A percentile compares a stretch with the other conserved stretches of the same genome.
Conservation (phyloP, 2,888 invertebrate genomes). For the Macrosoma leucophasiata region DNA sequence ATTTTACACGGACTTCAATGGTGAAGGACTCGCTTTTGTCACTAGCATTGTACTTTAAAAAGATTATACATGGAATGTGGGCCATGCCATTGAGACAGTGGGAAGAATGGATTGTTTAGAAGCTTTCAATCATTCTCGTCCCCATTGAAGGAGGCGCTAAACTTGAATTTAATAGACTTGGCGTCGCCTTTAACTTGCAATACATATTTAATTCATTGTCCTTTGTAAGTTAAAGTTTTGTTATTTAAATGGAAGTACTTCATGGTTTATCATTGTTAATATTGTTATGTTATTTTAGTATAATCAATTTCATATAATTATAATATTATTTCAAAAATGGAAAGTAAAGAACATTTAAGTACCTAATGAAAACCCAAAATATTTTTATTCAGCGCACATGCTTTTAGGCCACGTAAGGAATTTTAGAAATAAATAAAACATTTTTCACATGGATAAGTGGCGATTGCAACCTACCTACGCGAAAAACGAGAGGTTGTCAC, state of each 20-base stretch:
- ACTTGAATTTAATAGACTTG: slow-evolving; percentile 71
- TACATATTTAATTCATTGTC: slow-evolving; percentile 55
- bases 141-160: slow-evolving; percentile 69
- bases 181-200: slow-evolving; percentile 63
- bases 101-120: slow-evolving; percentile 64
- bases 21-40: slow-evolving; percentile 55
- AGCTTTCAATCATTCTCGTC: slow-evolving; percentile 69
- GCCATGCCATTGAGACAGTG: slow-evolving; percentile 59
- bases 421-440: too few species aligned
- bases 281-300: not conserved
- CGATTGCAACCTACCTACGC: too few species aligned
- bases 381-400: too few species aligned
- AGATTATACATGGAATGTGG: slow-evolving; percentile 66
- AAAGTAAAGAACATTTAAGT: too few species aligned
- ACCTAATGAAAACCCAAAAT: too few species aligned
- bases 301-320: too few species aligned
- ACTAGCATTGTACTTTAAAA: slow-evolving; percentile 57
- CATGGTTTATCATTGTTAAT: not conserved
- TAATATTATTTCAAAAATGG: too few species aligned
- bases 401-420: too few species aligned
- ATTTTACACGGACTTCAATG: slow-evolving; percentile 54
- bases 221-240: too few species aligned
- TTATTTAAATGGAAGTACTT: too few species aligned
- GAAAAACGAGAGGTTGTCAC: too few species aligned
- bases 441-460: too few species aligned